phyloP scores from a whole-genome alignment of 2,113 vertebrate genomes.

The Sapayoa aenigma region DNA sequence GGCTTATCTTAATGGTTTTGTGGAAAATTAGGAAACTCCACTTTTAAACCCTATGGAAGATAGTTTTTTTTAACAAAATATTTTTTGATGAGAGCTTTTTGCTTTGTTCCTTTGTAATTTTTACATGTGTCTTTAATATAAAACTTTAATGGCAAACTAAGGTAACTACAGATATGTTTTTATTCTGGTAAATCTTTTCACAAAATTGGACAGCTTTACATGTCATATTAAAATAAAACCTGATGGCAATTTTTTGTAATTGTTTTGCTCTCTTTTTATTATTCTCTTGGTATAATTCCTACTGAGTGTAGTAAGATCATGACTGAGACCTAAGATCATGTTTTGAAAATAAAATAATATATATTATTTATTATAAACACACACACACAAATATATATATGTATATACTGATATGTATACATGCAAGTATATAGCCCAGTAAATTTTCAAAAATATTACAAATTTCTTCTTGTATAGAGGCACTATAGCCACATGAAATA shows the following conservation, averaged over 20 bases:
- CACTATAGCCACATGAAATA: not conserved
- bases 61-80: not conserved
- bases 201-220: not conserved
- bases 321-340: not conserved
- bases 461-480: not conserved
- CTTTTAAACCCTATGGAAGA: not conserved
- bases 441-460: not conserved
- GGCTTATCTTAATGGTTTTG: not conserved
- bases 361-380: not conserved
- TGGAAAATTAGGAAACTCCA: not conserved
- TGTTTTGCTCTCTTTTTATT: not conserved
- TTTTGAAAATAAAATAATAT: not conserved
- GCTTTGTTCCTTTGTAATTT: not conserved
- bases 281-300: not conserved
- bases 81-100: not conserved
- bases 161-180: not conserved
- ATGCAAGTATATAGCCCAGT: not conserved
- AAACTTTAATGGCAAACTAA: not conserved
- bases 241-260: not conserved
- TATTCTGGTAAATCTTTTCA: not conserved
- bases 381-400: not conserved
- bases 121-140: not conserved
- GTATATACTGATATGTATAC: no score
- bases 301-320: not conserved
- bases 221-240: not conserved